These are phyloP conservation scores for Lamellibrachia luymesi DNA, from an alignment of 1,140 invertebrate genomes.

Conservation along the genomic window DNA sequence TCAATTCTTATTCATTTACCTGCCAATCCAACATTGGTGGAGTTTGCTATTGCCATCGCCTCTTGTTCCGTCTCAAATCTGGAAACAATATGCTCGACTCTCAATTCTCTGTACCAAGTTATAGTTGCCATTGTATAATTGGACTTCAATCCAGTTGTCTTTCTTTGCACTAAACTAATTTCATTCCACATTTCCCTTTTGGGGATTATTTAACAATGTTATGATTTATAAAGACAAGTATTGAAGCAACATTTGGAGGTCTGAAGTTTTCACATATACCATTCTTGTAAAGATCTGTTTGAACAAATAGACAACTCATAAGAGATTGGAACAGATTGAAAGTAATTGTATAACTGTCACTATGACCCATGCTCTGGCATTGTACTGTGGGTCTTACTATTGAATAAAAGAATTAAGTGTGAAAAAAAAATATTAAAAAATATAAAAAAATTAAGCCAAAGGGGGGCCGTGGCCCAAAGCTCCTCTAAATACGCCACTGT, in stretches of 20 bases:
- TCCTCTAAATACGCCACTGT: not conserved
- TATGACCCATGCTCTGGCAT: not conserved
- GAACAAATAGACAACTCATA: not conserved
- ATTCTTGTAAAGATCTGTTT: not conserved
- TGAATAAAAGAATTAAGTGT: no score
- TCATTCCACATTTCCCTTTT: not conserved
- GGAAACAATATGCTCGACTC: constrained; percentile 11
- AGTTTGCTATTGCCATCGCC: constrained; percentile 74
- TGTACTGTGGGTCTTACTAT: not conserved
- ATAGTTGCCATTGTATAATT: not conserved
- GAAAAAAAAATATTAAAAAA: no score
- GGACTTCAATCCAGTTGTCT: not conserved
- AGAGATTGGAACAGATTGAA: not conserved
- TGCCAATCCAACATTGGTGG: constrained; percentile 59
- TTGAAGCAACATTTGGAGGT: not conserved
- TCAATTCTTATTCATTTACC: constrained; percentile 38
- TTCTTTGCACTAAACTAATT: not conserved
- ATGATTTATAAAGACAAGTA: not conserved
- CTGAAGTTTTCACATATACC: no score
- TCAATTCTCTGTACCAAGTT: not conserved
- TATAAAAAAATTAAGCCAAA: not conserved
- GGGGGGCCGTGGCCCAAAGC: not conserved
- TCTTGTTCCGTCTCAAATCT: constrained; percentile 70
- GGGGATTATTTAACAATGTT: not conserved
- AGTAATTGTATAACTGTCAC: not conserved